Evolutionary conservation across 37 sponge, comb jelly and placozoan species (phyloP), one percentile per base, ranked within the genome.

Genomic region (Petrosia ficiformis): DNA sequence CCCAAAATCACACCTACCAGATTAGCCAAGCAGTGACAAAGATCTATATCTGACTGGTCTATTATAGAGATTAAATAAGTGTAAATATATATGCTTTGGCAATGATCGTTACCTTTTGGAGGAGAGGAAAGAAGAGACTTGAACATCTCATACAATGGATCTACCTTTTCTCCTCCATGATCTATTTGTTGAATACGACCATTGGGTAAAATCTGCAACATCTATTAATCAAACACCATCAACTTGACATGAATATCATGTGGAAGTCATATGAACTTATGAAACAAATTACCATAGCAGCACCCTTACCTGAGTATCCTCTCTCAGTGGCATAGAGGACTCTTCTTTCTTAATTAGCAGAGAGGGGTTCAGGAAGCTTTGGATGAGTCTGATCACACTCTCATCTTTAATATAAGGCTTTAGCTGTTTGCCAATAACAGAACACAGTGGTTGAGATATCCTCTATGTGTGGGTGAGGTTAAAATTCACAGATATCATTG

Each of bases 31-130:
- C 86, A 59, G 29, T 80, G 73, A 14, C 92, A 75, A 2, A 95
- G 79, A 14, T 88, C 83, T 25, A 74, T 41, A 67, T 89, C 95
- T 28, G 87, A 86, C 61, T 85, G 91, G 36, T 90, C 89, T 93
- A 60, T 24, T 74, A 58, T 4, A 25, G 32, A 58, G 10, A 57
- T 33, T 30, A 31, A 36, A 66, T 28, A 66, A 3, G 42, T 26
- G 57, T 29, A 61, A 61, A 2, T 5, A 61, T 24, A 10, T 14
- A 22, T 44, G 19, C 14, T 8, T 31, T 66, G 21, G 14, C 11
- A n/a, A 44, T 22, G 5, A 4, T 44, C 59, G 67, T 42, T 35
- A 79, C 86, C 86, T 71, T 35, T 2, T 11, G 70, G 52, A n/a
- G n/a, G n/a, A 16, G 64, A 64, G 0, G 29, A 42, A 2, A 80